Percentiles rank a stretch among this genome's conserved stretches.
phyloP scores from a whole-genome alignment of 2,888 invertebrate genomes.

The Plebejus argus region DNA sequence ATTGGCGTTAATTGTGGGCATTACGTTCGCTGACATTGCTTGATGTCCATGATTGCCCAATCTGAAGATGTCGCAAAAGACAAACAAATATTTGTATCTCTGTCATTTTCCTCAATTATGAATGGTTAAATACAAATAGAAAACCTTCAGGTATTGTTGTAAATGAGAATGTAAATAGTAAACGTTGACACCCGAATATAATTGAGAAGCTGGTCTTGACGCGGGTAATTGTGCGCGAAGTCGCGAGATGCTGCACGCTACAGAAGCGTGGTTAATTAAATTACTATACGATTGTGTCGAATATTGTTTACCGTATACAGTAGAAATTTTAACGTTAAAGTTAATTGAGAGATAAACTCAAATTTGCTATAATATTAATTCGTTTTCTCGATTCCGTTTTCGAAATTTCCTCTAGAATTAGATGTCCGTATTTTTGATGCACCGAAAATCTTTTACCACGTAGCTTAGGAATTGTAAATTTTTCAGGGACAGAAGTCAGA shows the following conservation, averaged over 20 bases:
- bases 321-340: not conserved
- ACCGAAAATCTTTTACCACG: too few relatives aligned
- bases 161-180: slow-evolving; percentile 5
- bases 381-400: too few relatives aligned
- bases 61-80: not conserved
- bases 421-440: too few relatives aligned
- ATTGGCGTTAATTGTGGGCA: not conserved
- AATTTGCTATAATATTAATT: too few relatives aligned
- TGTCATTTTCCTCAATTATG: not conserved
- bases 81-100: not conserved
- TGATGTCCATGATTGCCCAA: not conserved
- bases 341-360: not conserved
- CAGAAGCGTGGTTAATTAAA: not conserved
- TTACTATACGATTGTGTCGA: not conserved
- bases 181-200: slow-evolving; percentile 25
- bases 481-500: too few relatives aligned
- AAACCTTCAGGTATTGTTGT: not conserved
- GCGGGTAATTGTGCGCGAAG: slow-evolving; percentile 25
- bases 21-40: not conserved
- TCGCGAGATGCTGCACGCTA: not conserved
- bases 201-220: slow-evolving; percentile 3
- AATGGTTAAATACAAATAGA: not conserved
- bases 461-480: too few relatives aligned
- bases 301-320: not conserved
- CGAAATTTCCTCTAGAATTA: too few relatives aligned